These are phyloP conservation scores for Calyptomena viridis DNA, from an alignment of 2,113 vertebrate species.

Conservation along the genomic window DNA sequence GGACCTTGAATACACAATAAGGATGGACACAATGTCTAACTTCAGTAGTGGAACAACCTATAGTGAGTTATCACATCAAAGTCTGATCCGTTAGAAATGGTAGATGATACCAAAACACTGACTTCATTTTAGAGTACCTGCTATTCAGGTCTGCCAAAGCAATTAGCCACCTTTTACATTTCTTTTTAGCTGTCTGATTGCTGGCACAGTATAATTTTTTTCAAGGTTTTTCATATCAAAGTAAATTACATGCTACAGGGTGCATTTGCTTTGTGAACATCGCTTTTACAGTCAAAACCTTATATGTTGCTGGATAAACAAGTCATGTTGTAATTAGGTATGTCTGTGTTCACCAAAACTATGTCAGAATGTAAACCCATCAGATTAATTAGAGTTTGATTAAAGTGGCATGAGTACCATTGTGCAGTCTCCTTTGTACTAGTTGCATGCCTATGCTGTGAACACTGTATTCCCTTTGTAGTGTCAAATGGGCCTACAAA, in stretches of 20 bases:
- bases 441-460: background rate
- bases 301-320: slow-evolving; percentile 39
- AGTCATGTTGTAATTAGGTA: slow-evolving; percentile 35
- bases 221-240: slow-evolving; percentile 1
- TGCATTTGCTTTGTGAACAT: background rate
- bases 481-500: background rate
- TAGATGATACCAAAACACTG: background rate
- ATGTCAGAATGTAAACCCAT: slow-evolving; percentile 30
- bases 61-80: background rate
- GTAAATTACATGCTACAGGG: background rate
- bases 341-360: slow-evolving; percentile 43
- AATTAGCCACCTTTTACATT: background rate
- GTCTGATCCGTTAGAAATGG: background rate
- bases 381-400: slow-evolving; percentile 47
- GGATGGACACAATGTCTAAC: background rate
- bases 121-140: background rate
- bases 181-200: slow-evolving; percentile 14
- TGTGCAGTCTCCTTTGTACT: background rate
- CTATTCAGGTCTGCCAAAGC: background rate
- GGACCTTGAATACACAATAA: background rate
- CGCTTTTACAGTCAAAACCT: background rate
- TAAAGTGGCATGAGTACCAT: slow-evolving; percentile 7
- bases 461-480: background rate
- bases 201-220: slow-evolving; percentile 13
- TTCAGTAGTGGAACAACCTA: background rate